Evolutionary conservation across 2,797 vertebrate genomes (phyloP).

Genomic region (Hydrophis major): DNA sequence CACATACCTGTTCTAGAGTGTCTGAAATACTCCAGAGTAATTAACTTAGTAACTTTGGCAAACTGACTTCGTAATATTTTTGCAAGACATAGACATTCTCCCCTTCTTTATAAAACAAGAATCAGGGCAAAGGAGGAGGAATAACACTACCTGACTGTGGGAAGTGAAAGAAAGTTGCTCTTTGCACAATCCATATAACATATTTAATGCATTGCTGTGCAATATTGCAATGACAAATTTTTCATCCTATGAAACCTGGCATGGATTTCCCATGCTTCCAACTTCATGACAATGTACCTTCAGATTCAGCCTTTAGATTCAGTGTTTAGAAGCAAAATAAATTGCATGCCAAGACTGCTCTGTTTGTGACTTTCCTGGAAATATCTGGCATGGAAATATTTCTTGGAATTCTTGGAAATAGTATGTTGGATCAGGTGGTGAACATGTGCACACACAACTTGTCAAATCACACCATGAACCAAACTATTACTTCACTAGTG

Average conservation of each 20-base stretch:
- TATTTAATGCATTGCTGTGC: neutral
- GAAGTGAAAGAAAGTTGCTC: neutral
- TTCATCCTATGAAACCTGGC: neutral
- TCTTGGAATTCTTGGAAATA: neutral
- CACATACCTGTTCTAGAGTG: neutral
- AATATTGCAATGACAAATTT: neutral
- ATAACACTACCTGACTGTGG: neutral
- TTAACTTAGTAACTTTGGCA: neutral
- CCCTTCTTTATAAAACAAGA: neutral
- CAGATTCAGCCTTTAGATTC: neutral
- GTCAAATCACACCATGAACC: neutral
- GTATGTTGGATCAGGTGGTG: neutral
- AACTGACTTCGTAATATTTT: neutral
- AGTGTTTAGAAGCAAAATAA: neutral
- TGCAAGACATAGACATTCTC: neutral
- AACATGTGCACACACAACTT: neutral
- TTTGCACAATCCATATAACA: neutral
- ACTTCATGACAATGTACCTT: neutral
- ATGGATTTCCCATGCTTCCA: neutral
- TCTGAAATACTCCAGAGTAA: neutral
- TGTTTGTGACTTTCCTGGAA: neutral
- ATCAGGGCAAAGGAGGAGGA: neutral
- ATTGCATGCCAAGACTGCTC: neutral
- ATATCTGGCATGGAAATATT: neutral
- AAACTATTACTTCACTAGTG: neutral